A percentile compares a stretch with the other conserved stretches of the same genome.
These are phyloP conservation scores for Crotalus viridis DNA, from an alignment of 2,113 vertebrate genomes.

Conservation along the genomic window DNA sequence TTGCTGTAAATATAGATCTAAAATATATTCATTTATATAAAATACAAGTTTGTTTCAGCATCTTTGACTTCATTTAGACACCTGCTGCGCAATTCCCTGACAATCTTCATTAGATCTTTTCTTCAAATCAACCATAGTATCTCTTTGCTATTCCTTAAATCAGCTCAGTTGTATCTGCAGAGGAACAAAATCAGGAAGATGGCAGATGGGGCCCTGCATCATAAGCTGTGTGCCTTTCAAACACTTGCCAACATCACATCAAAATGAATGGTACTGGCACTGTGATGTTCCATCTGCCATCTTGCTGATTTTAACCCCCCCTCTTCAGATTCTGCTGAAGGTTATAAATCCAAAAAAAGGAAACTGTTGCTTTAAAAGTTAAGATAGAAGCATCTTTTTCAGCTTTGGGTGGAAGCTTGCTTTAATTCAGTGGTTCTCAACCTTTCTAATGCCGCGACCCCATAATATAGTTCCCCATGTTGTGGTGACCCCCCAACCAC, in stretches of 20 bases:
- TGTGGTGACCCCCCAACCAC: too few species aligned
- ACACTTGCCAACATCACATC: background rate
- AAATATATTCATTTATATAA: background rate
- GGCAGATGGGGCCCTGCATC: background rate
- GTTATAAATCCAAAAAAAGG: background rate
- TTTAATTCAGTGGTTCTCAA: background rate
- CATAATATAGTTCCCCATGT: too few species aligned
- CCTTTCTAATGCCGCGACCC: too few species aligned
- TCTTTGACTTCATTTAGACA: background rate
- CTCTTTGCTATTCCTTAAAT: background rate
- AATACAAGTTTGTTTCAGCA: background rate
- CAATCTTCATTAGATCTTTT: background rate
- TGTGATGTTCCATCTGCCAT: background rate
- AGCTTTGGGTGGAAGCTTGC: background rate
- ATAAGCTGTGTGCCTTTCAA: background rate
- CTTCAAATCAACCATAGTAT: background rate
- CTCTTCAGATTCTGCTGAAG: background rate
- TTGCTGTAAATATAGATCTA: background rate
- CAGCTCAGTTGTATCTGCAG: background rate
- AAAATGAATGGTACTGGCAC: background rate
- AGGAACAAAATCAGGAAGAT: background rate
- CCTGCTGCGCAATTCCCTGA: background rate
- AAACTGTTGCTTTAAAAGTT: background rate
- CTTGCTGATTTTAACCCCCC: background rate
- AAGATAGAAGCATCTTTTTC: background rate